phyloP scores from a whole-genome alignment of 1,140 invertebrate genomes.

The Polypedilum pembai region DNA sequence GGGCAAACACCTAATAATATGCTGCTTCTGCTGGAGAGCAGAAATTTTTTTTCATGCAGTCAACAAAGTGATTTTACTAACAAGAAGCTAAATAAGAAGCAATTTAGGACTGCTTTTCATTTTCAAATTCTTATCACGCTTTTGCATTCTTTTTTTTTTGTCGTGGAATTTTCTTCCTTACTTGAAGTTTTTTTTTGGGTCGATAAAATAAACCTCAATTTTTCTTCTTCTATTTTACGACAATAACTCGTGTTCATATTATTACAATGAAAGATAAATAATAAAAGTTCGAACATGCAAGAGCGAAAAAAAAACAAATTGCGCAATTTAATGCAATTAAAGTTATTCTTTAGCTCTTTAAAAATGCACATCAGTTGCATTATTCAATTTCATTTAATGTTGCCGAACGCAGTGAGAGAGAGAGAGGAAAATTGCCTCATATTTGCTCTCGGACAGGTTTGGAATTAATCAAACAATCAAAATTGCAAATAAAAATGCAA shows the following conservation, averaged over 20 bases:
- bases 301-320: slow-evolving; percentile 1
- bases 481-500: slow-evolving; percentile 13
- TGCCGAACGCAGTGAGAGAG: not conserved
- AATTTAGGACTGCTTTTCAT: not conserved
- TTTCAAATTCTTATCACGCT: slow-evolving; percentile 1
- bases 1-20: slow-evolving; percentile 12
- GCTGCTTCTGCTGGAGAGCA: not conserved
- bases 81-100: not conserved
- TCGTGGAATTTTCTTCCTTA: too few species aligned
- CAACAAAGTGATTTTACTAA: slow-evolving; percentile 9
- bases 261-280: slow-evolving; percentile 8
- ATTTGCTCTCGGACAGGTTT: not conserved
- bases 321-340: slow-evolving; percentile 18
- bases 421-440: not conserved
- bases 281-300: not conserved
- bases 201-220: not conserved
- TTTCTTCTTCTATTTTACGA: not conserved
- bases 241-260: slow-evolving; percentile 11
- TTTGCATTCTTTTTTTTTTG: not conserved
- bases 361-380: not conserved
- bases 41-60: not conserved
- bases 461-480: slow-evolving; percentile 15
- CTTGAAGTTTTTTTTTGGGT: not conserved
- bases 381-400: not conserved
- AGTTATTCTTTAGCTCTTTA: not conserved